Evolutionary conservation across 2,113 vertebrate species (phyloP).

Genomic region (Felis chaus): DNA sequence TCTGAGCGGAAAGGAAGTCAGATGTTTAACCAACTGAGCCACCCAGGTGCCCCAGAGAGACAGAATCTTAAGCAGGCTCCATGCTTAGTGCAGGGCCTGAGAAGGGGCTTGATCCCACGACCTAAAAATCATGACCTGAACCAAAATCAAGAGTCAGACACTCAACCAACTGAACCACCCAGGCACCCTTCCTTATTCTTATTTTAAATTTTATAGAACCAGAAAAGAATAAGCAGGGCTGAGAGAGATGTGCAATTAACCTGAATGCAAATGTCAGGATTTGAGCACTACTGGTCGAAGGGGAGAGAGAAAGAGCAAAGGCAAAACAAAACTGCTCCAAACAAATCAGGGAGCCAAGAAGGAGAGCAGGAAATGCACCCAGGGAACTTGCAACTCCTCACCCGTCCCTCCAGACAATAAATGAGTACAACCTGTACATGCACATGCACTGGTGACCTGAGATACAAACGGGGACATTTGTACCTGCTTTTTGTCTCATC

Average conservation of each 20-base stretch:
- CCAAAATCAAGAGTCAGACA: too few relatives aligned
- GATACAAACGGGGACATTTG: fast-evolving
- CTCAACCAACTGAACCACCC: too few relatives aligned
- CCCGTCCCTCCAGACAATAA: neutral
- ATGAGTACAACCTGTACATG: neutral
- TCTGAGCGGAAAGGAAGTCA: too few relatives aligned
- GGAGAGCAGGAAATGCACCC: neutral
- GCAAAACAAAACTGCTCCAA: neutral
- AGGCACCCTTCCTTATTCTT: neutral
- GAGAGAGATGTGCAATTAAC: neutral
- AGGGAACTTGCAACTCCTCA: neutral
- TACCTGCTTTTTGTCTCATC: neutral
- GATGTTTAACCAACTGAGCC: too few relatives aligned
- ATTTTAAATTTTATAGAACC: neutral
- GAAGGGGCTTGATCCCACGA: too few relatives aligned
- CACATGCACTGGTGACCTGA: neutral
- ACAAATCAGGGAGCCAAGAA: neutral
- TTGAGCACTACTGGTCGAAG: neutral
- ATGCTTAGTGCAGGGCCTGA: too few relatives aligned
- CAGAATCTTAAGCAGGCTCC: too few relatives aligned
- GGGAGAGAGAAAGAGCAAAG: neutral
- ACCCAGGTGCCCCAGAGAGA: too few relatives aligned
- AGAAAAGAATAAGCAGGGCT: neutral
- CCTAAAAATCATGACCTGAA: too few relatives aligned
- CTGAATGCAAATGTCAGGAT: neutral